Conservation (phyloP, 2,113 vertebrate genomes). For the Callorhinus ursinus region DNA sequence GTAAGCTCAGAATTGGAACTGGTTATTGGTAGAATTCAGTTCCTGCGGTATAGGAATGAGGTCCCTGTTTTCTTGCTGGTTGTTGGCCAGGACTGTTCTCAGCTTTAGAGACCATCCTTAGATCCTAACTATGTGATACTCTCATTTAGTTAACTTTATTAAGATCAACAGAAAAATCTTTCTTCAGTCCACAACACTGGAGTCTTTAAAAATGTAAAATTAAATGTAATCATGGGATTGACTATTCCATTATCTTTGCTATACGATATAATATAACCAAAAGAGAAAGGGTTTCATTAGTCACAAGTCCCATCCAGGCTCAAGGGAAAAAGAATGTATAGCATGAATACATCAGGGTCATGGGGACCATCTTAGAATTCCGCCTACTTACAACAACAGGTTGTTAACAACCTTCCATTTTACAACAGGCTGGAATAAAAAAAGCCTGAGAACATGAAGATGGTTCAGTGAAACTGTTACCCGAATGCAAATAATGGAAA, state of each 20-base stretch:
- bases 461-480: not conserved
- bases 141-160: not conserved
- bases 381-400: too few species aligned
- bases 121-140: not conserved
- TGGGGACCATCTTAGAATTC: not conserved
- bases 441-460: not conserved
- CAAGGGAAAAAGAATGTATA: not conserved
- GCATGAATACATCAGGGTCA: accelerated
- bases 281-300: not conserved
- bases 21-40: not conserved
- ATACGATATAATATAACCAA: not conserved
- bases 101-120: not conserved
- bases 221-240: not conserved
- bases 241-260: not conserved
- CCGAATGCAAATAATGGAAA: not conserved
- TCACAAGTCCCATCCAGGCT: not conserved
- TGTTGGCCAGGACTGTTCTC: not conserved
- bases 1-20: not conserved
- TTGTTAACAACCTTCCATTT: not conserved
- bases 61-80: not conserved
- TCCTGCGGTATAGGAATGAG: not conserved
- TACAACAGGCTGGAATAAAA: not conserved
- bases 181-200: not conserved
- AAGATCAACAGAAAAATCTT: not conserved
- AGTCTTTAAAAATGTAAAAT: not conserved